A percentile compares a stretch with the other conserved stretches of the same genome.
These are phyloP conservation scores for Threskiornis aethiopicus DNA, from an alignment of 2,797 vertebrate species.

Conservation along the genomic window DNA sequence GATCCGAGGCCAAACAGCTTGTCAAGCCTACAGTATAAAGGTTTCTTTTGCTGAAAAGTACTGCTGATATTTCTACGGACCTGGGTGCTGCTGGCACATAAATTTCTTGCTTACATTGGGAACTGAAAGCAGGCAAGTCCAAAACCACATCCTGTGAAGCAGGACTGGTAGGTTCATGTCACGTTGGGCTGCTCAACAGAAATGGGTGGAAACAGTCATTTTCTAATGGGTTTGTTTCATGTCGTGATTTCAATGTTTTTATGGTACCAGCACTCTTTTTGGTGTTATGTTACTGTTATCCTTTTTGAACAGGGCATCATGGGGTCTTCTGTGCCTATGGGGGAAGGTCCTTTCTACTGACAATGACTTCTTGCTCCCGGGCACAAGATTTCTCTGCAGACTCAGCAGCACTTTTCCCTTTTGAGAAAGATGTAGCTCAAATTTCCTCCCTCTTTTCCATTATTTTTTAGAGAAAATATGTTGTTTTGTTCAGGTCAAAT, in stretches of 20 bases:
- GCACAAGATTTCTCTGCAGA: not conserved
- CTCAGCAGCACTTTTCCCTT: not conserved
- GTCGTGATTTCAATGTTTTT: fast-evolving
- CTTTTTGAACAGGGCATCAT: not conserved
- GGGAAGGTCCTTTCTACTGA: not conserved
- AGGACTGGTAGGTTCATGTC: not conserved
- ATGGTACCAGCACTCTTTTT: not conserved
- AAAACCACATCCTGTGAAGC: not conserved
- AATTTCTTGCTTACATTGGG: not conserved
- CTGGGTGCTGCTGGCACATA: not conserved
- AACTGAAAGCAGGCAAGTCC: not conserved
- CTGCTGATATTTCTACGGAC: not conserved
- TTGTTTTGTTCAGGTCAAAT: not conserved
- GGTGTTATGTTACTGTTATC: not conserved
- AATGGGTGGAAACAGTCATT: not conserved
- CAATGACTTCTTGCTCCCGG: not conserved
- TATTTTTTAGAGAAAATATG: not conserved
- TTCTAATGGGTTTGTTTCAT: not conserved
- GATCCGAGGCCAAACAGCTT: not conserved
- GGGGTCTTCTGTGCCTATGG: not conserved
- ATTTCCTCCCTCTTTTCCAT: not conserved
- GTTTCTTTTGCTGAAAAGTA: not conserved
- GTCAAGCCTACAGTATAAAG: not conserved
- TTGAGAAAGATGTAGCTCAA: not conserved
- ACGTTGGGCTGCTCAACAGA: not conserved